Conservation (phyloP, 1,140 invertebrate species). For the Nomia melanderi region DNA sequence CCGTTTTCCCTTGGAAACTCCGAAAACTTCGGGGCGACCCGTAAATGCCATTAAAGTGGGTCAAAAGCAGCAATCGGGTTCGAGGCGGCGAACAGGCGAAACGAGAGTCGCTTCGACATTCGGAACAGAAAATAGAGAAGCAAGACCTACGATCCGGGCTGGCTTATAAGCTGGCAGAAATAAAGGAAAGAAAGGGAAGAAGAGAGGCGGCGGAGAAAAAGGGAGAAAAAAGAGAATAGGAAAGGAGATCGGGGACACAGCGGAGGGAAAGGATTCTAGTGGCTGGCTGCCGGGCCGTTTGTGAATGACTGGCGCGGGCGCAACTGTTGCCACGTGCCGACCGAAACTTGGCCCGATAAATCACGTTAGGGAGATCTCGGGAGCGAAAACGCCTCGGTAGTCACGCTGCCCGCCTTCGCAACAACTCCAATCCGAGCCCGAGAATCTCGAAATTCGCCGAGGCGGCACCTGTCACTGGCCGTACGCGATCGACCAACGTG, state of each 20-base stretch:
- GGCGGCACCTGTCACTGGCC: slow-evolving; percentile 10
- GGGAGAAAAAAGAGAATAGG: neutral
- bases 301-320: slow-evolving; percentile 31
- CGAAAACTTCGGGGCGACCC: neutral
- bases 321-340: slow-evolving; percentile 38
- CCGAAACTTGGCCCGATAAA: slow-evolving; percentile 44
- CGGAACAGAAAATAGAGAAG: slow-evolving; percentile 19
- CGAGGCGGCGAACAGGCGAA: no score
- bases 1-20: neutral
- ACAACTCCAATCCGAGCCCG: neutral
- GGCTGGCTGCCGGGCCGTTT: slow-evolving; percentile 3
- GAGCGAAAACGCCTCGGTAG: neutral
- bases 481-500: neutral
- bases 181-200: neutral
- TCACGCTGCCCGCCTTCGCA: neutral
- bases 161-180: neutral
- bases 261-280: neutral
- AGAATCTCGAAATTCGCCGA: slow-evolving; percentile 7
- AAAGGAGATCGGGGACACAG: neutral
- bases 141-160: neutral
- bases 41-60: slow-evolving; percentile 14
- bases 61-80: neutral
- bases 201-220: neutral
- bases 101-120: no score
- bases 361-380: slow-evolving; percentile 18